A percentile compares a stretch with the other conserved stretches of the same genome.
Evolutionary conservation across 2,113 vertebrate species (phyloP).

Genomic region (Clarias batrachus): DNA sequence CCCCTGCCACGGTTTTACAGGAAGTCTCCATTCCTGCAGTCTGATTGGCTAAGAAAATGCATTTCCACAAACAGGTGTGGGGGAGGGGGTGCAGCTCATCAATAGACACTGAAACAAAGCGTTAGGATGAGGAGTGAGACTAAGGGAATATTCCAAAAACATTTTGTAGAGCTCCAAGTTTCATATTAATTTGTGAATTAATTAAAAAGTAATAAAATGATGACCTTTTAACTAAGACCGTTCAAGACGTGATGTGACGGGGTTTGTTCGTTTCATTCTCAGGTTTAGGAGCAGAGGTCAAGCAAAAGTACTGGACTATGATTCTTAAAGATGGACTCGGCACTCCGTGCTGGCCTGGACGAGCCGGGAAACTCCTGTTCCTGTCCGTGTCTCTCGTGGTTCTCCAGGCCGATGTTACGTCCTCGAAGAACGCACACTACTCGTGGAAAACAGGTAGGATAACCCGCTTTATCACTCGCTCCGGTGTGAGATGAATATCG

Average conservation of each 20-base stretch:
- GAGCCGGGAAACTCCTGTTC: conserved; percentile 71
- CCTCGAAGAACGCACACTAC: conserved; percentile 81
- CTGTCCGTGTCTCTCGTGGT: conserved; percentile 76
- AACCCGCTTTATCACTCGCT: background rate
- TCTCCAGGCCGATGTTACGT: conserved; percentile 76
- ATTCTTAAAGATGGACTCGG: conserved; percentile 79
- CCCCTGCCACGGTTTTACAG: too few species aligned
- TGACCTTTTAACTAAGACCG: background rate
- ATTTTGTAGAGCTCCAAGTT: too few species aligned
- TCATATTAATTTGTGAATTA: too few species aligned
- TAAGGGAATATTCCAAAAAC: too few species aligned
- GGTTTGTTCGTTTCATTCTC: conserved; percentile 47
- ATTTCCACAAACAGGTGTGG: too few species aligned
- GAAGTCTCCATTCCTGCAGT: too few species aligned
- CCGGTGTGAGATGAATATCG: background rate
- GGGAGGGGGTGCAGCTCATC: too few species aligned
- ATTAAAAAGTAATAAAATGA: too few species aligned
- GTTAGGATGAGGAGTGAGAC: too few species aligned
- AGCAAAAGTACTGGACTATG: conserved; percentile 87
- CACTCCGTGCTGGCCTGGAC: conserved; percentile 74
- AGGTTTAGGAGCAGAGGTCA: conserved; percentile 80
- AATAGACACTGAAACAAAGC: too few species aligned
- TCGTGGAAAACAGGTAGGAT: conserved; percentile 92
- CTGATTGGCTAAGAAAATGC: too few species aligned
- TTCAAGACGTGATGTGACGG: background rate